phyloP scores from a whole-genome alignment of 2,113 vertebrate genomes.

The Toxostoma redivivum region DNA sequence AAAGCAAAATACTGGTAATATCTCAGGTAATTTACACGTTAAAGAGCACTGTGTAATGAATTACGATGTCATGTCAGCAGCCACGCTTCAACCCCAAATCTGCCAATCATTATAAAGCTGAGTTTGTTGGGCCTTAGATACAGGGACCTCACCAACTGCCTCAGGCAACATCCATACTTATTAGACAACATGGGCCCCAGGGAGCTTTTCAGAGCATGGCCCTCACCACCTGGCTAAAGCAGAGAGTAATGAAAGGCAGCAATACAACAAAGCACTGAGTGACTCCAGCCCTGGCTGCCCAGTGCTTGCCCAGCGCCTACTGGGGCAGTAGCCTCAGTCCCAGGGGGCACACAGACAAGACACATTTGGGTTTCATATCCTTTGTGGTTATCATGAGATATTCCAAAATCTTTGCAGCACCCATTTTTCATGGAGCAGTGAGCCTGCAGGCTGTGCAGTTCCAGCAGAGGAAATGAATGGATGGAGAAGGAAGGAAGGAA shows the following conservation, averaged over 20 bases:
- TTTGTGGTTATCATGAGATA: not conserved
- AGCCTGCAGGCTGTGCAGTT: not conserved
- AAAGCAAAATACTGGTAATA: not conserved
- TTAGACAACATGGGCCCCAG: conserved; percentile 51
- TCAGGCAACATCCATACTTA: conserved; percentile 67
- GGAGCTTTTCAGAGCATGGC: conserved; percentile 38
- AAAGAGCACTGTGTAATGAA: conserved; percentile 11
- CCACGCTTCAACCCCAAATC: conserved; percentile 35
- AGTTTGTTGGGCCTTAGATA: conserved; percentile 58
- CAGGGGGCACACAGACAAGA: not conserved
- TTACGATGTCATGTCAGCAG: conserved; percentile 49
- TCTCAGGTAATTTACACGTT: conserved; percentile 42
- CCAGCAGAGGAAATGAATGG: not conserved
- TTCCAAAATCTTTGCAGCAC: not conserved
- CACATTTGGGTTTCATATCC: not conserved
- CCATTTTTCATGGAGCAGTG: not conserved
- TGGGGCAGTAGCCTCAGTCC: not conserved
- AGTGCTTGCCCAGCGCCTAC: not conserved
- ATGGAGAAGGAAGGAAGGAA: too few species aligned
- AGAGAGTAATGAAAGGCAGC: conserved; percentile 22
- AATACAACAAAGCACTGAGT: not conserved
- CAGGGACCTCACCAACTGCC: conserved; percentile 60
- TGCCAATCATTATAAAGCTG: conserved; percentile 59
- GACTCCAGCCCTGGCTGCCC: not conserved
- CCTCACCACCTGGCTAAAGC: conserved; percentile 49